These are phyloP conservation scores for Lasioglossum figueresi DNA, from an alignment of 2,888 invertebrate species.

Conservation along the genomic window DNA sequence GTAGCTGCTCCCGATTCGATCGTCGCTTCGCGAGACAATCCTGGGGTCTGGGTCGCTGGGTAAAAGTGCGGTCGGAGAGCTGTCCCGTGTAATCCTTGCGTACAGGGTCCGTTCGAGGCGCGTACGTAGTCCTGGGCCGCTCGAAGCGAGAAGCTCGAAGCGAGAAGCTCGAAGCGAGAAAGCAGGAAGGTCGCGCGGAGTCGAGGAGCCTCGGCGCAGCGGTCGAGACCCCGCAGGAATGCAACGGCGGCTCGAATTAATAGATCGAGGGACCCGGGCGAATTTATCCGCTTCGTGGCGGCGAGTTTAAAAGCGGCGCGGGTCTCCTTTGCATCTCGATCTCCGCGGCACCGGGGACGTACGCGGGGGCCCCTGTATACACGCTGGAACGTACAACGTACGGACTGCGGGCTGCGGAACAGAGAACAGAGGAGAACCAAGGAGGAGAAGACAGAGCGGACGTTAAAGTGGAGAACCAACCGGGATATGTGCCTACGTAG, in stretches of 20 bases:
- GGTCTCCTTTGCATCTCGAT: conserved; percentile 80
- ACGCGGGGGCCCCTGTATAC: conserved; percentile 52
- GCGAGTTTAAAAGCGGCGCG: conserved; percentile 79
- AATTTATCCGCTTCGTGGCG: conserved; percentile 82
- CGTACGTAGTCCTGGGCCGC: background rate
- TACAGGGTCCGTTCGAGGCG: background rate
- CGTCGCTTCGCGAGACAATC: conserved; percentile 2
- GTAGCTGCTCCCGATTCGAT: conserved; percentile 5
- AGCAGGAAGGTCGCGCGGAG: conserved; percentile 70
- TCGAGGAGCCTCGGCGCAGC: conserved; percentile 48
- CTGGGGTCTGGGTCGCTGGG: background rate
- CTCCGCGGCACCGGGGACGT: conserved; percentile 65
- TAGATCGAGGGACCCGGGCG: conserved; percentile 82
- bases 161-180: conserved; percentile 70
- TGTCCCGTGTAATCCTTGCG: background rate
- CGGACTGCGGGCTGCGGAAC: conserved; percentile 21
- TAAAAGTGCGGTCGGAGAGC: background rate
- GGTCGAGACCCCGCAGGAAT: conserved; percentile 79
- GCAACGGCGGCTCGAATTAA: conserved; percentile 82
- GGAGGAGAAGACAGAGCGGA: conserved; percentile 58
- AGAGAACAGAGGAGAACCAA: conserved; percentile 25
- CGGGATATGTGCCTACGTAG: conserved; percentile 58
- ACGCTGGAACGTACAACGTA: conserved; percentile 64
- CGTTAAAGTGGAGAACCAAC: conserved; percentile 64
- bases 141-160: conserved; percentile 29